Base-by-base conservation (phyloP, 2,113 vertebrate species). In the Serilophus lunatus region DNA sequence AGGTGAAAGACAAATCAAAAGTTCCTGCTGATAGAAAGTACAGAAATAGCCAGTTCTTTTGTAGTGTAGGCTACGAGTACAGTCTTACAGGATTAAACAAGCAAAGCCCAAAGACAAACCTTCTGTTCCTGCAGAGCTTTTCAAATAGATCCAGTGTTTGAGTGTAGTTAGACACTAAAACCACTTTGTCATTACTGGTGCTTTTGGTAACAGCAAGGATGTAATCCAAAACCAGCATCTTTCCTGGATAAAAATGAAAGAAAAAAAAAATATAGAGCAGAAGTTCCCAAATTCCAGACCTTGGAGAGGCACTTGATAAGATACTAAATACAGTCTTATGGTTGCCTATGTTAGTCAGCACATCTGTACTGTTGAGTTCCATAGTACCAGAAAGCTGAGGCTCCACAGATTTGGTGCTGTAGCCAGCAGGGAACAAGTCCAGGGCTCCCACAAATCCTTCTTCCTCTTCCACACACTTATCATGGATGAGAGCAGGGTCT, bases 111-210 rank as follows among this genome's bases (percentile, higher is more conserved):
- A 70, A 61, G 40, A 93, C 71, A 92, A 87, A 99, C 99, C 98
- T 99, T 93, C 99, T 98, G 49, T 76, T 95, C 93, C 99, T 97
- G 97, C 99, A 99, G 49, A 99, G 98, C 95, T 99, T 99, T 97
- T 99, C 99, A 97, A 99, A 99, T 12, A 99, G 98, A 95, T 99
- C 99, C 96, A 99, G 94, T 3, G 99, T 99, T 95, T 99, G 99
- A 40, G 99, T 99, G 94, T 99, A 99, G 98, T 99, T 99, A 42
- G 99, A 99, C 64, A 99, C 99, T 53, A 99, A 98, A 87, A 99
- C 99, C 81, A 99, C 99, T 93, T 99, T 99, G 95, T 99, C 99
- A 24, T 94, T 98, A 45, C 98, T 98, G 40, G 98, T 98, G 83
- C 98, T 98, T 93, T 98, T 98, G 3, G 99, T 99, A 96, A 99